Base-by-base conservation (phyloP, 2,113 vertebrate genomes). In the Nerophis lumbriciformis region DNA sequence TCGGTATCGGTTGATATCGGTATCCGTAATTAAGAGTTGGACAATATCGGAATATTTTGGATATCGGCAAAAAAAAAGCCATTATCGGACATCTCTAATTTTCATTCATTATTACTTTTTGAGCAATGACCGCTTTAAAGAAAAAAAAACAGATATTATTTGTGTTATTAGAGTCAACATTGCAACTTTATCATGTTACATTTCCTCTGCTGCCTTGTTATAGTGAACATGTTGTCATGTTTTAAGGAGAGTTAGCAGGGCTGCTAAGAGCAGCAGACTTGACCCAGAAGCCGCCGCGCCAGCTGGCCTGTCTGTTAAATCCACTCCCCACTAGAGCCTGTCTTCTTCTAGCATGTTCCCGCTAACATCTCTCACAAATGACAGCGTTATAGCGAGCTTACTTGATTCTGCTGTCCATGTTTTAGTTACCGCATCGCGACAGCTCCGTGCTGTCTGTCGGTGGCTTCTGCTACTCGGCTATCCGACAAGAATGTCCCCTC, bases 351-450 rank as follows among this genome's bases (percentile, higher is more conserved):
- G 44, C 6, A 51, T 68, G 14, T 62, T 44, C 19, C 15, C 6
- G 59, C 8, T 9, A 15, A 49, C 52, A 69, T 19, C 13, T 3
- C 16, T 6, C 2, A 8, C 15, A 13, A 8, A 42, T 12, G 6
- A 42, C 49, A 15, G 2, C 6, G 0, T 2, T 5, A 11, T 5
- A 8, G 11, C 1, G 9, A 63, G 71, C 93, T 93, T 92, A 94
- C 94, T 91, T 93, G 89, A 92, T 89, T 85, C 94, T 91, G 92
- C 92, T 86, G 88, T 94, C 94, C 93, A 94, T 95, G 89, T 82
- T 90, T 75, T 86, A 19, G 80, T 73, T 84, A 92, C 85, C 83
- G 79, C 94, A 94, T 95, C 88, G 88, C 92, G 89, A 83, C 90
- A 75, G 87, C 78, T 85, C 81, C 50, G 71, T 62, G 76, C 85